A percentile compares a stretch with the other conserved stretches of the same genome.
These are phyloP conservation scores for Caenorhabditis japonica DNA, from an alignment of 2,888 invertebrate genomes.

Conservation along the genomic window DNA sequence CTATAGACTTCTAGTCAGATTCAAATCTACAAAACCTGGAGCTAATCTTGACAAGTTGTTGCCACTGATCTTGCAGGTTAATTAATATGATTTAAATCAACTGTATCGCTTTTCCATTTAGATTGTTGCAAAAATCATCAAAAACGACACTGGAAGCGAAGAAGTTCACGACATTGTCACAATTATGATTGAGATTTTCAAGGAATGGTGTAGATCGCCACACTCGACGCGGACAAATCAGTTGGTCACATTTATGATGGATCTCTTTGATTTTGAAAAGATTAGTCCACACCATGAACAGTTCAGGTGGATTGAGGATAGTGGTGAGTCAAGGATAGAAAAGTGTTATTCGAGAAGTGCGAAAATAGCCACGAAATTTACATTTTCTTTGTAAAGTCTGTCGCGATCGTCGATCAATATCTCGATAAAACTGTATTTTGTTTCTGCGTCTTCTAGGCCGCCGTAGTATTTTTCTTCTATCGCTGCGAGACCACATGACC, in stretches of 20 bases:
- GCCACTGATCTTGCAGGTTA: conserved; percentile 27
- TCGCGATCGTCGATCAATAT: too few relatives aligned
- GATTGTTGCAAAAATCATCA: conserved; percentile 31
- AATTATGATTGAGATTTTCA: conserved; percentile 32
- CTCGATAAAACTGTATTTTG: too few relatives aligned
- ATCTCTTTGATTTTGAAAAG: conserved; percentile 27
- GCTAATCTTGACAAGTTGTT: conserved; percentile 14
- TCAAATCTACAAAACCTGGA: conserved; percentile 16
- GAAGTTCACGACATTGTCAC: conserved; percentile 29
- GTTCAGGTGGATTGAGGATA: conserved; percentile 26
- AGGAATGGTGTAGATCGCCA: conserved; percentile 32
- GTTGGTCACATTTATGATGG: conserved; percentile 34
- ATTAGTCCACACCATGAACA: conserved; percentile 3
- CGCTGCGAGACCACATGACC: too few relatives aligned
- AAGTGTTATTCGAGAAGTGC: too few relatives aligned
- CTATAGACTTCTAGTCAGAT: conserved; percentile 17
- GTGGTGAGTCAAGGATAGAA: too few relatives aligned
- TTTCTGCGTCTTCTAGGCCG: too few relatives aligned
- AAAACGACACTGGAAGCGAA: conserved; percentile 22
- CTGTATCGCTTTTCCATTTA: background rate
- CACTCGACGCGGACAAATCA: conserved; percentile 10
- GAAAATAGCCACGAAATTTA: too few relatives aligned
- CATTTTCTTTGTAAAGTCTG: too few relatives aligned
- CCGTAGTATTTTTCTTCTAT: too few relatives aligned
- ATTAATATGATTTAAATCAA: too few relatives aligned